Base-by-base conservation (phyloP, 2,113 vertebrate genomes). In the Prolemur simus region DNA sequence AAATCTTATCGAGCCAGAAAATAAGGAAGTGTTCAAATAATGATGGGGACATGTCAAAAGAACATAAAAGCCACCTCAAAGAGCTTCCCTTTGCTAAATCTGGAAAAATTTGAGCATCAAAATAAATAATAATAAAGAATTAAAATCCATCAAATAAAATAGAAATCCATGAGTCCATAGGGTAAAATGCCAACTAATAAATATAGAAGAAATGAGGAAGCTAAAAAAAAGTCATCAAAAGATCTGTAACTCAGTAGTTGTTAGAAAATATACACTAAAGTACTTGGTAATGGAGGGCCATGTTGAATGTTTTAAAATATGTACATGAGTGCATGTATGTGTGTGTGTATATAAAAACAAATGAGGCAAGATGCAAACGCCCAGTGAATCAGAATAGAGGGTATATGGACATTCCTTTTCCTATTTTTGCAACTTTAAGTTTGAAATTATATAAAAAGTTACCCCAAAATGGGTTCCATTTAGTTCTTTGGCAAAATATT, bases 81-180 rank as follows among this genome's bases (percentile, higher is more conserved):
- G 42, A 86, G n/a, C 17, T 25, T 66, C 27, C 49, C 74, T 37
- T 34, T 49, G 64, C 52, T 47, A 91, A 87, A 71, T 71, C 58
- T 77, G 32, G 63, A 39, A 83, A 34, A 5, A n/a, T 32, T 2
- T 90, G 20, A 91, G 11, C 52, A 64, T 58, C 47, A 71, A 86
- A 94, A 76, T 89, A 94, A 87, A 49, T 47, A 71, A 25, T 37
- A 71, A 39, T 71, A 78, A 95, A 71, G 47, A 95, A 96, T 64
- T 69, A 96, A 54, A 86, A 56, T 23, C 14, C 42, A 39, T 2
- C 76, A 76, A 76, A 64, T 58, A 37, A 82, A 95, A 73, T 6
- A 87, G 73, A 92, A 77, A 95, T 93, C 66, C 32, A 71, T 68
- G 21, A 81, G n/a, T 76, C 37, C 14, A 71, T 45, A 29, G 11